Percentiles rank a stretch among this genome's conserved stretches.
Evolutionary conservation across 2,113 vertebrate species (phyloP).

Genomic region (Crotalus horridus): DNA sequence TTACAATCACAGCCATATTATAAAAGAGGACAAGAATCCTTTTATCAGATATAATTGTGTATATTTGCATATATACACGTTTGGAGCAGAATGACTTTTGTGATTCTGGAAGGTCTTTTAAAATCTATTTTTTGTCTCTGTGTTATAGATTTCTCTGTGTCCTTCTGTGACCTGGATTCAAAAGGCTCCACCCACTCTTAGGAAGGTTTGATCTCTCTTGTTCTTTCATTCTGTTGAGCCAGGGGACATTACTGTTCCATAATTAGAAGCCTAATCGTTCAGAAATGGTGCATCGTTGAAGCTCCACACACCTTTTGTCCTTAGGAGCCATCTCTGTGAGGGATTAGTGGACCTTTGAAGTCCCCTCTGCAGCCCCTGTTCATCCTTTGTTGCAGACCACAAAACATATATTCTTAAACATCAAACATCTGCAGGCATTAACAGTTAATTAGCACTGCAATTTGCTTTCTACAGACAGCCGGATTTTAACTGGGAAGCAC

Average conservation of each 20-base stretch:
- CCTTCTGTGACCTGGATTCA: constrained; percentile 5
- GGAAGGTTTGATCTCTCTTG: constrained; percentile 2
- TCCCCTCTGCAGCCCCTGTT: neutral
- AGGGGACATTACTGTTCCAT: constrained; percentile 12
- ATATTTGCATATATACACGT: neutral
- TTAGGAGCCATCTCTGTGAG: neutral
- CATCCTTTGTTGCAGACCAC: neutral
- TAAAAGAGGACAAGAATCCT: neutral
- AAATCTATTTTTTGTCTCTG: neutral
- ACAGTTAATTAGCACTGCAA: constrained; percentile 16
- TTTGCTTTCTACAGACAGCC: neutral
- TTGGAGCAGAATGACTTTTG: neutral
- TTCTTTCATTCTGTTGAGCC: constrained; percentile 35
- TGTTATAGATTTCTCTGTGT: neutral
- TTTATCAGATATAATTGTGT: neutral
- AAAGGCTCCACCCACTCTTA: neutral
- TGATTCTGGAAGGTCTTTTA: neutral
- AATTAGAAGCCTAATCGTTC: constrained; percentile 18
- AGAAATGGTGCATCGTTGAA: neutral
- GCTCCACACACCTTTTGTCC: neutral
- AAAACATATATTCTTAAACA: neutral
- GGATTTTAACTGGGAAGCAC: neutral
- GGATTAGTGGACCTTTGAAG: neutral
- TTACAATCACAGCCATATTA: neutral
- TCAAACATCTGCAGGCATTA: accelerated